Conservation (phyloP, 2,888 invertebrate genomes). For the Epistrophe eligans region DNA sequence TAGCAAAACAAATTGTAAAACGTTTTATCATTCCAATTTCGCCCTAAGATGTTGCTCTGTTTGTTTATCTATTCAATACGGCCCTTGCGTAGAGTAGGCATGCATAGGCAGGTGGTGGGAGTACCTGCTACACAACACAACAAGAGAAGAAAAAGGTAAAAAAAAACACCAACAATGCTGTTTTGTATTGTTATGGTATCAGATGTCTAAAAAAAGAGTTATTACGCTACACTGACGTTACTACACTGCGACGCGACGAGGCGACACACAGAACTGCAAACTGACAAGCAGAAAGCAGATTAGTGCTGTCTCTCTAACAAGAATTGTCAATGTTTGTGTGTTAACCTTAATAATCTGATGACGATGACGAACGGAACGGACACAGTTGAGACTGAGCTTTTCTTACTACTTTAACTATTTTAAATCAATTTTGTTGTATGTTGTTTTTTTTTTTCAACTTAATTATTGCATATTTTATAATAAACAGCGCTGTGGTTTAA, state of each 20-base stretch:
- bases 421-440: constrained; percentile 38
- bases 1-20: too few relatives aligned
- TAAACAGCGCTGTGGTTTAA: constrained; percentile 15
- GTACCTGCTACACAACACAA: constrained; percentile 30
- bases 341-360: constrained; percentile 16
- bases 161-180: constrained; percentile 21
- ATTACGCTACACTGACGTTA: constrained; percentile 72
- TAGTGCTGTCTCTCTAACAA: constrained; percentile 43
- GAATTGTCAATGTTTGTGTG: constrained; percentile 46
- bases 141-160: background rate
- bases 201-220: constrained; percentile 74
- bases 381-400: constrained; percentile 37
- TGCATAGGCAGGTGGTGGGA: constrained; percentile 68
- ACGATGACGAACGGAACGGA: constrained; percentile 7
- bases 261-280: constrained; percentile 37
- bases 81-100: constrained; percentile 23
- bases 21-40: too few relatives aligned
- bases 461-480: constrained; percentile 50
- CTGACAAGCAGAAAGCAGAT: constrained; percentile 61
- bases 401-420: constrained; percentile 38
- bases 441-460: constrained; percentile 46
- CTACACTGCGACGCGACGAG: background rate
- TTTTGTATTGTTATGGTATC: constrained; percentile 70
- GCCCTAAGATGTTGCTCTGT: background rate
- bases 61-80: background rate